Conservation (phyloP, 2,113 vertebrate species). For the Picathartes gymnocephalus region DNA sequence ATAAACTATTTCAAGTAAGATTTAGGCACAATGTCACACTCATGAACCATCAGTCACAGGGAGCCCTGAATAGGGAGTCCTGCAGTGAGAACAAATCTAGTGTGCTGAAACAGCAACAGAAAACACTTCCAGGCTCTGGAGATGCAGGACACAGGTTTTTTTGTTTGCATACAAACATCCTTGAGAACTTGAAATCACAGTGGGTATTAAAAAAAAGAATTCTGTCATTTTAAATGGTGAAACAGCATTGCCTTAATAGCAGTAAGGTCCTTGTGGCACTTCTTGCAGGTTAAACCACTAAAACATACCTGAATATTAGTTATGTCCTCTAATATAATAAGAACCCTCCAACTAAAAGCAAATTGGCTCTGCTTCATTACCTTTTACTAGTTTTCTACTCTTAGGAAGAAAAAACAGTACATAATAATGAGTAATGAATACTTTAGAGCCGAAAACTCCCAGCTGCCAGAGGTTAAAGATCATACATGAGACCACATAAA, state of each 20-base stretch:
- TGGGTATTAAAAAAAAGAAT: neutral
- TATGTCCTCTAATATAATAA: neutral
- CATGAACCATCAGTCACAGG: neutral
- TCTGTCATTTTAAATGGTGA: neutral
- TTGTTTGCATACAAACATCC: neutral
- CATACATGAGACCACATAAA: neutral
- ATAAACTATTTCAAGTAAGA: neutral
- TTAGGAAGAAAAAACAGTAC: conserved; percentile 25
- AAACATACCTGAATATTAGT: conserved; percentile 3
- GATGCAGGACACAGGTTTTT: neutral
- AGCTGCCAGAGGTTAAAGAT: neutral
- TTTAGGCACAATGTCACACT: neutral
- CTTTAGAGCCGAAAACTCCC: neutral
- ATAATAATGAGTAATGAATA: conserved; percentile 17
- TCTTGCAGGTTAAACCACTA: neutral
- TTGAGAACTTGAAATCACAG: neutral
- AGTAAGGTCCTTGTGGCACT: neutral
- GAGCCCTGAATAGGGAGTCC: neutral
- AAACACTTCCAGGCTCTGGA: neutral
- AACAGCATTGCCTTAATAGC: neutral
- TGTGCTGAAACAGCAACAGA: neutral
- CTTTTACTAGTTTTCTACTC: conserved; percentile 2
- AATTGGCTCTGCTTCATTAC: conserved; percentile 18
- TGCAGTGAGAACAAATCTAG: neutral
- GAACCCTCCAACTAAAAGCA: neutral